These are phyloP conservation scores for Casuarius casuarius DNA, from an alignment of 2,113 vertebrate species.

Conservation along the genomic window DNA sequence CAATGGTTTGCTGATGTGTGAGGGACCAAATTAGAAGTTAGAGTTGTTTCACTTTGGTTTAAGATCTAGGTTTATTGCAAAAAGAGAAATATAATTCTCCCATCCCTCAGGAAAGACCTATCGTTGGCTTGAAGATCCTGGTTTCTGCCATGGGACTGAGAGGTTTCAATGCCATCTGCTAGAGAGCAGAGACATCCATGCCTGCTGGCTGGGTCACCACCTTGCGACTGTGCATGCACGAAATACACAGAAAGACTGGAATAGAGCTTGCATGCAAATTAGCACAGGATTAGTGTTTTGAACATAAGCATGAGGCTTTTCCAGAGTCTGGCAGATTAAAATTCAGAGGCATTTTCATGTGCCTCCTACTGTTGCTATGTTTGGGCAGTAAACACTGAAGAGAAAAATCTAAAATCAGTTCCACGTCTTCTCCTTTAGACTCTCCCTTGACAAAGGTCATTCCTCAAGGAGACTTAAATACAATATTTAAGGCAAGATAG, in stretches of 20 bases:
- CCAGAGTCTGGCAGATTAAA: conserved; percentile 1
- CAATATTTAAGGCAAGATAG: background rate
- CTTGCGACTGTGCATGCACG: background rate
- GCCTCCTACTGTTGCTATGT: background rate
- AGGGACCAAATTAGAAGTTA: background rate
- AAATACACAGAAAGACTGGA: background rate
- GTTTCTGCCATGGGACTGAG: background rate
- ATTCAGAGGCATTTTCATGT: background rate
- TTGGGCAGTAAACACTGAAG: background rate
- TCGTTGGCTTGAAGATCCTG: background rate
- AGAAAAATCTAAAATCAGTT: background rate
- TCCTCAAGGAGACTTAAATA: background rate
- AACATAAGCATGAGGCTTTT: background rate
- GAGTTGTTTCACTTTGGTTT: background rate
- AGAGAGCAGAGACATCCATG: background rate
- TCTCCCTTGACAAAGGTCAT: background rate
- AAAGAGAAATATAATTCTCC: background rate
- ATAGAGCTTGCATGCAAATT: conserved; percentile 12
- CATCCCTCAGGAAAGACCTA: background rate
- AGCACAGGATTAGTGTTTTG: background rate
- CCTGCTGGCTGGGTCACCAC: conserved; percentile 4
- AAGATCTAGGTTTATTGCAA: background rate
- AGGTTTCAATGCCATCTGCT: conserved; percentile 36
- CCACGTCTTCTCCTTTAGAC: background rate
- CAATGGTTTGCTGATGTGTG: background rate